Conservation (phyloP, 2,113 vertebrate genomes). For the Blennius ocellaris region DNA sequence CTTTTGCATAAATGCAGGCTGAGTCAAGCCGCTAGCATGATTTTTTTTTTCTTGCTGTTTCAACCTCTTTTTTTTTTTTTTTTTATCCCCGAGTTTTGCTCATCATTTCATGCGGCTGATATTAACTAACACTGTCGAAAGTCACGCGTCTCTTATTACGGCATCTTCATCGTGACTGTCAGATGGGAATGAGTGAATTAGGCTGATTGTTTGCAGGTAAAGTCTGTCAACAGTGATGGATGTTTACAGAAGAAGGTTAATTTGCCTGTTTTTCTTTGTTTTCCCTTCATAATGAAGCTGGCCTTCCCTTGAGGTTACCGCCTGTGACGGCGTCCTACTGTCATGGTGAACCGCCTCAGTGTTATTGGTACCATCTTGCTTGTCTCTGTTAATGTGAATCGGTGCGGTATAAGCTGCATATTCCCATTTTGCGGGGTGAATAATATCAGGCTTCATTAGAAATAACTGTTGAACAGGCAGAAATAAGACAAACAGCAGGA, state of each 20-base stretch:
- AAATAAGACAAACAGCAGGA: conserved; percentile 1
- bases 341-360: neutral
- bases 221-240: neutral
- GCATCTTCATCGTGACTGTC: neutral
- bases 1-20: neutral
- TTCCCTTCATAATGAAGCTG: neutral
- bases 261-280: neutral
- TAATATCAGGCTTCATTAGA: too few species aligned
- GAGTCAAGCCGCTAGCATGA: neutral
- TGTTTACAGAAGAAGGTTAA: neutral
- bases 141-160: neutral
- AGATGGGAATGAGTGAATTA: too few species aligned
- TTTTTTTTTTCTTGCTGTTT: neutral
- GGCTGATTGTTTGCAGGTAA: neutral
- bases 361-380: neutral
- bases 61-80: neutral
- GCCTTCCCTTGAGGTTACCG: neutral
- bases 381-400: neutral
- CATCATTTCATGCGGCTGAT: neutral
- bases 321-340: neutral
- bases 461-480: too few species aligned
- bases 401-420: neutral
- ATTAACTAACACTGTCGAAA: neutral
- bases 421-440: neutral
- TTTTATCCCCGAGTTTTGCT: neutral